Evolutionary conservation across 2,888 invertebrate species (phyloP).

Genomic region (Formica aserva): DNA sequence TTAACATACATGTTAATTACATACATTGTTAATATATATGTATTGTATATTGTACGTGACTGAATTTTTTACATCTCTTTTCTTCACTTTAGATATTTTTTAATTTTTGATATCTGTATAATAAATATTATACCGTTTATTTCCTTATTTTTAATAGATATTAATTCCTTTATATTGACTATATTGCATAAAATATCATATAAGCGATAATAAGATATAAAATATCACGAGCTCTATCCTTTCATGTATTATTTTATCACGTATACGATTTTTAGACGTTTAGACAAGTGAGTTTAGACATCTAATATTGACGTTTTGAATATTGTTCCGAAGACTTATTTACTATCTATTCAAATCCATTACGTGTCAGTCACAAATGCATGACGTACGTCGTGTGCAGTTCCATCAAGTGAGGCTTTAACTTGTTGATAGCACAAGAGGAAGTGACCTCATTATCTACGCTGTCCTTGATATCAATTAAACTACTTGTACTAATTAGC

Average conservation of each 20-base stretch:
- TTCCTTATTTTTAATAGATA: not conserved
- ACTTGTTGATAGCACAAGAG: not conserved
- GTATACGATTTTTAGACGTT: not conserved
- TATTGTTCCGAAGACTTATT: slow-evolving; percentile 9
- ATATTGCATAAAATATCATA: not conserved
- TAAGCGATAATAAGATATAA: not conserved
- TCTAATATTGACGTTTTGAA: not conserved
- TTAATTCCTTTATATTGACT: not conserved
- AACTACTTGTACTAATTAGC: not conserved
- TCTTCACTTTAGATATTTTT: not conserved
- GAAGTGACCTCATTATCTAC: slow-evolving; percentile 17
- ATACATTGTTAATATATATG: not conserved
- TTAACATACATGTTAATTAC: not conserved
- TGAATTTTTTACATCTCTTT: not conserved
- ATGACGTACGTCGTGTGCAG: slow-evolving; percentile 22
- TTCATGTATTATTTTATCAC: not conserved
- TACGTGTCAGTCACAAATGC: slow-evolving; percentile 21
- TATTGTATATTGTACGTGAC: not conserved
- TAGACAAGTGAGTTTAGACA: not conserved
- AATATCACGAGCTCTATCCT: not conserved
- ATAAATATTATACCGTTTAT: no score
- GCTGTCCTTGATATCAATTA: not conserved
- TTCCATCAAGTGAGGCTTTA: not conserved
- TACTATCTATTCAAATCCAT: not conserved
- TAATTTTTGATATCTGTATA: not conserved